phyloP scores from a whole-genome alignment of 2,888 invertebrate genomes.

The Helobdella robusta region DNA sequence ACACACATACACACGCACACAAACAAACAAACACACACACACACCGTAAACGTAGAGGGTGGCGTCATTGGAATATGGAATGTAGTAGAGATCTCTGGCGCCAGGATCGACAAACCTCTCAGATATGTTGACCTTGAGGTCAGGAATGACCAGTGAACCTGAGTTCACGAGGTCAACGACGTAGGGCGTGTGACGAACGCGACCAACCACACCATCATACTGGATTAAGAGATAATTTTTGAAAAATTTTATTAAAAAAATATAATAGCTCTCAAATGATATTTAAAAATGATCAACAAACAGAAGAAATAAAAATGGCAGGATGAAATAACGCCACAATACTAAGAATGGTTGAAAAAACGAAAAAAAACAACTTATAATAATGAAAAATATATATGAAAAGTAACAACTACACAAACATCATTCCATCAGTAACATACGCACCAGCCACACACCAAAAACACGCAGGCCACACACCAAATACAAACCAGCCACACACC shows the following conservation, averaged over 20 bases:
- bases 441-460: no score
- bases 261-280: not conserved
- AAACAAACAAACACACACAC: no score
- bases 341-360: no score
- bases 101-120: conserved; percentile 83
- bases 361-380: no score
- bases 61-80: conserved; percentile 78
- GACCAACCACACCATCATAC: conserved; percentile 75
- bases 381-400: no score
- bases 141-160: conserved; percentile 72
- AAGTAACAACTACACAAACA: no score
- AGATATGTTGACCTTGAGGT: conserved; percentile 88
- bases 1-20: no score
- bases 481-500: no score
- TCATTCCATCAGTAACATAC: no score
- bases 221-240: conserved; percentile 31
- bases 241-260: not conserved
- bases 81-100: conserved; percentile 78
- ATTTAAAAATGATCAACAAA: conserved; percentile 1
- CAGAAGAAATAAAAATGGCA: not conserved
- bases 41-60: conserved; percentile 29
- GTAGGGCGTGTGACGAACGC: conserved; percentile 74
- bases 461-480: no score
- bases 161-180: conserved; percentile 78
- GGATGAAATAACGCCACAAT: not conserved